A percentile compares a stretch with the other conserved stretches of the same genome.
Conservation (phyloP, 2,797 vertebrate species). For the Malurus leucopterus region DNA sequence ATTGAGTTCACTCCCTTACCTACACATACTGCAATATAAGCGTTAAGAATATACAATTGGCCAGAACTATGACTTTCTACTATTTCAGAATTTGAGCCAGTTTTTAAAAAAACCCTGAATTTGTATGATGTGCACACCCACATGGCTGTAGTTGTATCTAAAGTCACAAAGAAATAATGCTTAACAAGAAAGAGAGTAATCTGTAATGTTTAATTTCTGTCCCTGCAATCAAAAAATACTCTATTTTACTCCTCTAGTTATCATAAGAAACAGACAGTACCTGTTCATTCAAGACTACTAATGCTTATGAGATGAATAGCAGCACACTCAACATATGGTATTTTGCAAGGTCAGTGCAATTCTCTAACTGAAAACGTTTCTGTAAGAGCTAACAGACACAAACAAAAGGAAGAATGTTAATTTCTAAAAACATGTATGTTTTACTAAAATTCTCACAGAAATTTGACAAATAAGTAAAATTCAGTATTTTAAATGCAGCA, state of each 20-base stretch:
- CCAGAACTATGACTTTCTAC: background rate
- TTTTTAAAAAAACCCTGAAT: background rate
- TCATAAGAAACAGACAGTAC: background rate
- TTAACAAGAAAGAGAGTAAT: background rate
- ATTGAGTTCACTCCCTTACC: background rate
- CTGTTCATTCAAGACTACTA: constrained; percentile 6
- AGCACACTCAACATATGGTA: constrained; percentile 26
- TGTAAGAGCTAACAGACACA: background rate
- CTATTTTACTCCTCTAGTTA: constrained; percentile 17
- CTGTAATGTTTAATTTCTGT: constrained; percentile 11
- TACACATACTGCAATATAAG: background rate
- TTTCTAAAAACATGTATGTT: background rate
- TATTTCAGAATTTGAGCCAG: background rate
- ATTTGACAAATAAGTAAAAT: background rate
- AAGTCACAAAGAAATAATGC: background rate
- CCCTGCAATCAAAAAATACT: background rate
- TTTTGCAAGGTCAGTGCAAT: constrained; percentile 28
- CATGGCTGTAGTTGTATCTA: background rate
- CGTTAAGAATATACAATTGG: background rate
- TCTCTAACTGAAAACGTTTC: background rate
- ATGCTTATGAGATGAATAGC: background rate
- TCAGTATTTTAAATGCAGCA: background rate
- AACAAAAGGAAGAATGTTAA: background rate
- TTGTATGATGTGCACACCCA: background rate
- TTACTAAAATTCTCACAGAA: background rate